Conservation (phyloP, 2,113 vertebrate genomes). For the Shinisaurus crocodilurus region DNA sequence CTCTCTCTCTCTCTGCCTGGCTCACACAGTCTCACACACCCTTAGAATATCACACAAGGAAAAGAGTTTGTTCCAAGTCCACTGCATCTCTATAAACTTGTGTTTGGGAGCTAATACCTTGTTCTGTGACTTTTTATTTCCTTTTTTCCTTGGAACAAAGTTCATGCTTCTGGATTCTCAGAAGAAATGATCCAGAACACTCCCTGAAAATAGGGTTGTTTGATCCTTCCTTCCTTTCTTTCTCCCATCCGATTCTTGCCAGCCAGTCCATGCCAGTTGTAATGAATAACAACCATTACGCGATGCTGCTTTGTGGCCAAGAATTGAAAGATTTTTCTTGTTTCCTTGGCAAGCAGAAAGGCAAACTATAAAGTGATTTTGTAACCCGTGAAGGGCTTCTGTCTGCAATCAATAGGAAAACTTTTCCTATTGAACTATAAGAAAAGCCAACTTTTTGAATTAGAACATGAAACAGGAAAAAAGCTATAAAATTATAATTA, state of each 20-base stretch:
- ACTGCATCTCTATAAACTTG: neutral
- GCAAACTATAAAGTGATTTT: constrained; percentile 1
- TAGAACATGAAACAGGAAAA: neutral
- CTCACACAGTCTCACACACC: neutral
- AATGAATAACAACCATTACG: neutral
- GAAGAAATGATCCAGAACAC: constrained; percentile 14
- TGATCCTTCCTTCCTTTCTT: neutral
- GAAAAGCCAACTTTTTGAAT: neutral
- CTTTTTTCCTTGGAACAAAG: constrained; percentile 17
- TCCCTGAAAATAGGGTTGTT: constrained; percentile 4
- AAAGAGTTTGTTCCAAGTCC: neutral
- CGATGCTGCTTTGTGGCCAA: neutral
- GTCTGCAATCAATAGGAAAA: neutral
- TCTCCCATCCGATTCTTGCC: neutral
- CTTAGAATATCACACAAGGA: neutral
- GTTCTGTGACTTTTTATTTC: neutral
- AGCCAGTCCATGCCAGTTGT: neutral
- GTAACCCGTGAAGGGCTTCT: neutral
- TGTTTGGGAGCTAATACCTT: neutral
- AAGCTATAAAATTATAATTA: too few relatives aligned
- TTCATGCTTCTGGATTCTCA: neutral
- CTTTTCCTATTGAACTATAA: neutral
- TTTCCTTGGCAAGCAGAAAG: neutral
- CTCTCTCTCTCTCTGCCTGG: neutral
- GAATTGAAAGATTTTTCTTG: neutral